Conservation (phyloP, 2,797 vertebrate species). For the Thripadectes ignobilis region DNA sequence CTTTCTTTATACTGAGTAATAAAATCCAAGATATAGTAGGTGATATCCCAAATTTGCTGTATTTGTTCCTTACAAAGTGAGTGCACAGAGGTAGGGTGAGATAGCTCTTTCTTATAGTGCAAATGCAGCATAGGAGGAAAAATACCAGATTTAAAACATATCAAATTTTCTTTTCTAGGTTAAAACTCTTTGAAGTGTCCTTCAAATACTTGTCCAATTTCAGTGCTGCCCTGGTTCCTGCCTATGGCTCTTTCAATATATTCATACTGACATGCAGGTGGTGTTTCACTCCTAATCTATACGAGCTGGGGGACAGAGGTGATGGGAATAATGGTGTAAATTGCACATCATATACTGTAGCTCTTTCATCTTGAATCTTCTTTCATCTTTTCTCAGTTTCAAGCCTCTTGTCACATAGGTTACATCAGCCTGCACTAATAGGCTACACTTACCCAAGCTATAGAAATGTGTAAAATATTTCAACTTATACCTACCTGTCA, state of each 20-base stretch:
- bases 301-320: neutral
- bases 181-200: slow-evolving; percentile 24
- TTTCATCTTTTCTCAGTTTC: slow-evolving; percentile 54
- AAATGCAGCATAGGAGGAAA: neutral
- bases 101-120: neutral
- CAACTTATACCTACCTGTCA: neutral
- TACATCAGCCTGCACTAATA: slow-evolving; percentile 21
- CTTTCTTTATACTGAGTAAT: neutral
- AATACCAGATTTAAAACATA: neutral
- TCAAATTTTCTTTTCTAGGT: neutral
- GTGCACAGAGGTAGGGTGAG: neutral
- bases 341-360: neutral
- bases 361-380: slow-evolving; percentile 15
- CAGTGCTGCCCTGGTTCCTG: neutral
- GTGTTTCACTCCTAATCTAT: neutral
- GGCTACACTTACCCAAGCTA: neutral
- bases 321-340: neutral
- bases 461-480: neutral
- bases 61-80: neutral
- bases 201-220: slow-evolving; percentile 35
- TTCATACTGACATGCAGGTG: neutral
- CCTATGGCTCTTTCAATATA: neutral
- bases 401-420: neutral
- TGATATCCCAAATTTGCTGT: neutral
- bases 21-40: neutral